phyloP scores from a whole-genome alignment of 2,797 vertebrate genomes.

The Poecilia velifera region DNA sequence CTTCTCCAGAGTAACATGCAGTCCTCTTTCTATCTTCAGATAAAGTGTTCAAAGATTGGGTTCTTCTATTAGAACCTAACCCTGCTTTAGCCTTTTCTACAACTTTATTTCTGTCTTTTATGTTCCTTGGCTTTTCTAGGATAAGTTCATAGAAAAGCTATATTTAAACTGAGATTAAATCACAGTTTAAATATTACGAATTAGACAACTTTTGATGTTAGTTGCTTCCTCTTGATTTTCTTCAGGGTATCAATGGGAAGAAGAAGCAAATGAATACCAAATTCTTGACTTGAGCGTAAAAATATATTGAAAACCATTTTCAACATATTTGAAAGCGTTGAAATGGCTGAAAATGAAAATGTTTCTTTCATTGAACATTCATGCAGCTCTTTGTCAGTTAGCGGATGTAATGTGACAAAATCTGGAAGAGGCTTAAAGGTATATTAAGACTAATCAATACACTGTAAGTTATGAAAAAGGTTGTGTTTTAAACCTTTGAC shows the following conservation, averaged over 20 bases:
- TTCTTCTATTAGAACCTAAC: neutral
- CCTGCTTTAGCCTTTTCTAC: neutral
- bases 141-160: neutral
- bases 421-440: neutral
- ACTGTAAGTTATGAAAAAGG: neutral
- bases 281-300: neutral
- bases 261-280: neutral
- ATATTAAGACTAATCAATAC: neutral
- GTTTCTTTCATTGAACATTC: neutral
- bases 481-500: constrained; percentile 1
- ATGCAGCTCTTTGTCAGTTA: neutral
- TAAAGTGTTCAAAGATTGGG: neutral
- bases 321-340: neutral
- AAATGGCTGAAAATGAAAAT: neutral
- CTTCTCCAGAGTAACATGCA: too few species aligned
- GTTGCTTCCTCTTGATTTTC: neutral
- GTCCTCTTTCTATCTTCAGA: neutral
- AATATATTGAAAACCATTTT: neutral
- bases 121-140: neutral
- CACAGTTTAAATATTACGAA: neutral
- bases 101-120: neutral
- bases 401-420: neutral
- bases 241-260: neutral
- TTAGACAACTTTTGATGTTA: neutral
- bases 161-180: neutral